A percentile compares a stretch with the other conserved stretches of the same genome.
These are phyloP conservation scores for Adrianichthys oophorus DNA, from an alignment of 2,797 vertebrate genomes.

Conservation along the genomic window DNA sequence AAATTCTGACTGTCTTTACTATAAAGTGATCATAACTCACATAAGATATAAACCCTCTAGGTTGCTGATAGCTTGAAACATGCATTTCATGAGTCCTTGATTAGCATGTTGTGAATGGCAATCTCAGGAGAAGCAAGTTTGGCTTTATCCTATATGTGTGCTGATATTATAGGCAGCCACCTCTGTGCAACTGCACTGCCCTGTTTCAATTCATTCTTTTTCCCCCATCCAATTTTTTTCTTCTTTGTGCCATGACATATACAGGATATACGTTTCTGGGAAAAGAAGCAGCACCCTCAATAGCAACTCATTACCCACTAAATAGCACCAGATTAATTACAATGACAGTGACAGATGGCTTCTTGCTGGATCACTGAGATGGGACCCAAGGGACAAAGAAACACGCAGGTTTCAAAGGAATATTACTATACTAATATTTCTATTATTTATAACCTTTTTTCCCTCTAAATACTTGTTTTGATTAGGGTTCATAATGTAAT, in stretches of 20 bases:
- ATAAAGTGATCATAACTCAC: background rate
- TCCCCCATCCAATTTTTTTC: conserved; percentile 11
- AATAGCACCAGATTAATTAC: conserved; percentile 83
- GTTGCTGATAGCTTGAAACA: conserved; percentile 36
- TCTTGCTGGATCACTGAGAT: conserved; percentile 72
- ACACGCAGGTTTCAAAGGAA: conserved; percentile 54
- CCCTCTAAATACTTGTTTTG: too few relatives aligned
- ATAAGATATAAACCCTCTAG: conserved; percentile 16
- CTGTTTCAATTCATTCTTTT: conserved; percentile 18
- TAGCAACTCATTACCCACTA: conserved; percentile 81
- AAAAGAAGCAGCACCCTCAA: conserved; percentile 61
- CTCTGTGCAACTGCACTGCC: conserved; percentile 18
- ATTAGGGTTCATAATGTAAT: too few relatives aligned
- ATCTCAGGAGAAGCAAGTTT: conserved; percentile 22
- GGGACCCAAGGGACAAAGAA: conserved; percentile 48
- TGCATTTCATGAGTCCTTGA: conserved; percentile 21
- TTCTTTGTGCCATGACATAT: conserved; percentile 32
- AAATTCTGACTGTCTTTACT: conserved; percentile 14
- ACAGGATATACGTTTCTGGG: conserved; percentile 56
- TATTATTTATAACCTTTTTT: too few relatives aligned
- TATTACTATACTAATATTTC: too few relatives aligned
- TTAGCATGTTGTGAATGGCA: conserved; percentile 24
- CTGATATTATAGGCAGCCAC: conserved; percentile 12
- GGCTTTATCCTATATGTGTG: background rate
- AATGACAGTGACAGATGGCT: conserved; percentile 82